These are phyloP conservation scores for Diabrotica balteata DNA, from an alignment of 2,888 invertebrate species.

Conservation along the genomic window DNA sequence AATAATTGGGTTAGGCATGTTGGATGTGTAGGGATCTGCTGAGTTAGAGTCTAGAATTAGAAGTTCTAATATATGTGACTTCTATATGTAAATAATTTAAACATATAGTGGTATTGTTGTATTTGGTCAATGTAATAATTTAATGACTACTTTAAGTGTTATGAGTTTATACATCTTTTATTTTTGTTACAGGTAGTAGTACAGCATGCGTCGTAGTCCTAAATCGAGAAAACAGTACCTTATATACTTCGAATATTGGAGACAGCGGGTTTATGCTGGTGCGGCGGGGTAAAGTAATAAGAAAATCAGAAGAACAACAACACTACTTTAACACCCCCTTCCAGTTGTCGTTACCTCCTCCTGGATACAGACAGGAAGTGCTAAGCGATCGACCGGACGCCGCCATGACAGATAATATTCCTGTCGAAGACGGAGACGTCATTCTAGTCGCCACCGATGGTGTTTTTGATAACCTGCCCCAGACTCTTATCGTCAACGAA, in stretches of 20 bases:
- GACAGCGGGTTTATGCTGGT: slow-evolving; percentile 97
- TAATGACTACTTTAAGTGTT: no score
- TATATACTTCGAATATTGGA: slow-evolving; percentile 98
- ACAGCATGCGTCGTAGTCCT: slow-evolving; percentile 96
- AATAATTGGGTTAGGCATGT: no score
- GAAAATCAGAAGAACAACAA: slow-evolving; percentile 95
- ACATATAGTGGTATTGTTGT: no score
- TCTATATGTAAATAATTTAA: no score
- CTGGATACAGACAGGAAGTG: slow-evolving; percentile 85
- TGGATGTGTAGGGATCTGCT: no score
- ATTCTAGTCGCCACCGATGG: slow-evolving; percentile 97
- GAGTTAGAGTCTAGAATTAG: no score
- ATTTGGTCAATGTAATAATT: no score
- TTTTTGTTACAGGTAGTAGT: slow-evolving; percentile 79
- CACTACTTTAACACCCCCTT: slow-evolving; percentile 99
- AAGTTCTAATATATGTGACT: no score
- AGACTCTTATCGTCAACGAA: slow-evolving; percentile 86
- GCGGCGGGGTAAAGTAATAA: slow-evolving; percentile 84
- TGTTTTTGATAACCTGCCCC: slow-evolving; percentile 97
- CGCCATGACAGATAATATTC: slow-evolving; percentile 87
- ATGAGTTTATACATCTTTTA: no score
- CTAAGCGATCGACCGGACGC: slow-evolving; percentile 93
- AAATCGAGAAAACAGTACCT: slow-evolving; percentile 85
- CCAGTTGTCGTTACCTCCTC: slow-evolving; percentile 93
- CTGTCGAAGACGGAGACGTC: slow-evolving; percentile 91